Percentiles rank a stretch among this genome's conserved stretches.
These are phyloP conservation scores for Terrapene triunguis DNA, from an alignment of 2,113 vertebrate species.

Conservation along the genomic window DNA sequence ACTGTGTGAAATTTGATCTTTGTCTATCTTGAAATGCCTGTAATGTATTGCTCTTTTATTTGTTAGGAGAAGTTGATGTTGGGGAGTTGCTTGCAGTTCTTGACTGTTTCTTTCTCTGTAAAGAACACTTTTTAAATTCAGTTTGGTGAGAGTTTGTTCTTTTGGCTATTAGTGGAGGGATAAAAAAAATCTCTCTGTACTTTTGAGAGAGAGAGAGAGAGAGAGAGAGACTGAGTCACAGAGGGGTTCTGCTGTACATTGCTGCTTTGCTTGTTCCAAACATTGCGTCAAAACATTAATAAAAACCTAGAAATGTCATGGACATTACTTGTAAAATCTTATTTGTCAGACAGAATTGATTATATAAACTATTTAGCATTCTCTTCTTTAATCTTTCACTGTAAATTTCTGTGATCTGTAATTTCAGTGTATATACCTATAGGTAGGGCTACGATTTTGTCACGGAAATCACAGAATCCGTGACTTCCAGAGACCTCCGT, in stretches of 20 bases:
- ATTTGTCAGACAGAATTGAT: background rate
- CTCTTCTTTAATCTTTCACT: background rate
- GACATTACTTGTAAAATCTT: background rate
- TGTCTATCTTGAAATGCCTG: background rate
- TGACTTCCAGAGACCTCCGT: too few relatives aligned
- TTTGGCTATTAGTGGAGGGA: background rate
- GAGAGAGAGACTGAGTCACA: background rate
- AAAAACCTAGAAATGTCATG: background rate
- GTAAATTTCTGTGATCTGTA: background rate
- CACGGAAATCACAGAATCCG: too few relatives aligned
- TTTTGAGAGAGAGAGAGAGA: background rate
- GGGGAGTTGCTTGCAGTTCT: background rate
- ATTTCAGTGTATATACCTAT: background rate
- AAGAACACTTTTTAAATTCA: background rate
- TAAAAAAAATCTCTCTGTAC: background rate
- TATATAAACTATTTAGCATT: background rate
- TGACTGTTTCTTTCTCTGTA: background rate
- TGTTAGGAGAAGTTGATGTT: background rate
- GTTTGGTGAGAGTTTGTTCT: background rate
- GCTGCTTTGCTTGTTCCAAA: background rate
- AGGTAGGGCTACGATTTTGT: background rate
- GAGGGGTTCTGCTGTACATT: background rate
- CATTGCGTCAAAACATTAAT: background rate
- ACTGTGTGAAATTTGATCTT: background rate
- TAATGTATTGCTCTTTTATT: background rate